These are phyloP conservation scores for Crypturellus undulatus DNA, from an alignment of 2,113 vertebrate species.

Conservation along the genomic window DNA sequence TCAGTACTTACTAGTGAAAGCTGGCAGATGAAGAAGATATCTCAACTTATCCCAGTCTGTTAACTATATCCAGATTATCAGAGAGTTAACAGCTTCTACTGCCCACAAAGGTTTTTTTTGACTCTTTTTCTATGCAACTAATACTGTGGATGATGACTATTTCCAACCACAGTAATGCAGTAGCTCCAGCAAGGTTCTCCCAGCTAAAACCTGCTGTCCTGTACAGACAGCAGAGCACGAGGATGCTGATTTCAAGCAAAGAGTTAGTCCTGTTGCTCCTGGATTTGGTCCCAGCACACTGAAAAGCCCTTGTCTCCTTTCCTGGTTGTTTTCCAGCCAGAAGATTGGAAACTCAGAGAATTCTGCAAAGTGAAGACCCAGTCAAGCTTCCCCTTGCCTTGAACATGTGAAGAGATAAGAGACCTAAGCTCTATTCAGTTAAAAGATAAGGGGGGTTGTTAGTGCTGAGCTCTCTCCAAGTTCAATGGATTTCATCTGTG, in stretches of 20 bases:
- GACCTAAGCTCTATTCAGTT: background rate
- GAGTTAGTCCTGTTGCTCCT: background rate
- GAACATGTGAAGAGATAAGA: background rate
- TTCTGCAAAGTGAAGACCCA: background rate
- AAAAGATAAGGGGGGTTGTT: background rate
- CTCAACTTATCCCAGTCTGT: background rate
- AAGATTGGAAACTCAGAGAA: background rate
- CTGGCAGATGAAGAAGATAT: background rate
- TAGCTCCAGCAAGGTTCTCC: background rate
- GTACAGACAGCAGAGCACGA: background rate
- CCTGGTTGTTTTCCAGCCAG: background rate
- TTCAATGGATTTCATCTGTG: background rate
- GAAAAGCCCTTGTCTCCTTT: background rate
- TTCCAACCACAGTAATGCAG: background rate
- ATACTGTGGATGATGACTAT: background rate
- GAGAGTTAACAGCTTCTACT: background rate
- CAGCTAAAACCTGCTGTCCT: background rate
- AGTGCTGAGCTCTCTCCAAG: background rate
- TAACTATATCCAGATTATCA: background rate
- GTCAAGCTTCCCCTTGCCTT: background rate
- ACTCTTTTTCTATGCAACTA: background rate
- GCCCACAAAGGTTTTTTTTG: background rate
- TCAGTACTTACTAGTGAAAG: background rate
- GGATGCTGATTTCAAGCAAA: background rate
- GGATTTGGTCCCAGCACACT: background rate